Evolutionary conservation across 2,113 vertebrate species (phyloP), one percentile per base, ranked within the genome.

Genomic region (Oncorhynchus keta): DNA sequence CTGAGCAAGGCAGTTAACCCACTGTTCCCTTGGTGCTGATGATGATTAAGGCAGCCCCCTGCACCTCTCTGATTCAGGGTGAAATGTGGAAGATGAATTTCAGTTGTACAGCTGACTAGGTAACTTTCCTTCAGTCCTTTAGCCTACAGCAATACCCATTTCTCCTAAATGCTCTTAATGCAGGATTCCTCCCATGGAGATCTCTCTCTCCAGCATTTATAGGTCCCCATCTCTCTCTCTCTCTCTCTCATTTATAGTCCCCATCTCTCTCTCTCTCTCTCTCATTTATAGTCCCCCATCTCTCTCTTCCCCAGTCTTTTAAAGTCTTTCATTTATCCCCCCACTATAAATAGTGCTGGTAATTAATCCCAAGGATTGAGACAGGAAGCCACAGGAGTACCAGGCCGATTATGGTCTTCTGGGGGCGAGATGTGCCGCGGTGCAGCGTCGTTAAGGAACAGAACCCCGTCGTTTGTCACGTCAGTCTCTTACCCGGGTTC

Each of bases 321-420:
- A 76, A 68, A 80, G 76, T 72, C 79, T 74, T 78, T 68, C 35
- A 57, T 85, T 83, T 77, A 68, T 2, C 7, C 35, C 48, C 48
- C 9, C 62, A 28, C 83, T 80, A 83, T 77, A 84, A 83, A 85
- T 85, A 83, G 77, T 71, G 57, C 35, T 73, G 74, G 77, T 75
- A 87, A 87, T 87, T 87, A 83, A 85, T 85, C 75, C 76, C 51
- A 28, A 59, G 39, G 71, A 73, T 80, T 74, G 79, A 76, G 80
- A 77, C 26, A 73, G 83, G 28, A 70, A 75, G 71, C 75, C 51
- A 49, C 75, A 81, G 81, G 79, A 77, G 70, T 82, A 73, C 72
- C 73, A 76, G 73, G 77, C 30, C 35, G 61, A 83, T 86, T 76
- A 75, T 65, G 82, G 64, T 68, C 70, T 26, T 16, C 20, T 12